Conservation (phyloP, 2,888 invertebrate genomes). For the Andricus quercusramuli region DNA sequence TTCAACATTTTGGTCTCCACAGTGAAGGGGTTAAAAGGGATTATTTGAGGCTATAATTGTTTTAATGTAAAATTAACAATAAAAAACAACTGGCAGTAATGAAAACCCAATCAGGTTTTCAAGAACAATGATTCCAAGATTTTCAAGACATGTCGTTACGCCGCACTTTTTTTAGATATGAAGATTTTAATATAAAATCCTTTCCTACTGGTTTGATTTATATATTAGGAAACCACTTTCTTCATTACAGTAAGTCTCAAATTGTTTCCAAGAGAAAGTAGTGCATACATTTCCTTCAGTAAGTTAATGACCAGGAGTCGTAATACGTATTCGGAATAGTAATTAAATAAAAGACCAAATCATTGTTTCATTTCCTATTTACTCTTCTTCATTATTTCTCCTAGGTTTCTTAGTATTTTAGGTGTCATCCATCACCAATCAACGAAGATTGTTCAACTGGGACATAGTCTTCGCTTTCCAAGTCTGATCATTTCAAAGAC, state of each 20-base stretch:
- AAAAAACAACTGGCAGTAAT: too few relatives aligned
- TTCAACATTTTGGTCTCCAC: too few relatives aligned
- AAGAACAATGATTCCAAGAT: too few relatives aligned
- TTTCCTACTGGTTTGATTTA: neutral
- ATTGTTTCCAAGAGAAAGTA: slow-evolving; percentile 18
- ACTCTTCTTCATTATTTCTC: neutral
- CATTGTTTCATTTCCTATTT: slow-evolving; percentile 15
- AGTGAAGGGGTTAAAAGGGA: too few relatives aligned
- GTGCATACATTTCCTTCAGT: slow-evolving; percentile 13
- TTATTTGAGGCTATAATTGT: too few relatives aligned
- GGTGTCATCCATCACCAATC: slow-evolving; percentile 6
- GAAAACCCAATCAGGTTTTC: too few relatives aligned
- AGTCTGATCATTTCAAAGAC: neutral
- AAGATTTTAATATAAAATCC: too few relatives aligned
- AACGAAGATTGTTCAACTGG: slow-evolving; percentile 1
- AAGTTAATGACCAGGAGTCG: slow-evolving; percentile 12
- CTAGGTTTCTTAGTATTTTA: neutral
- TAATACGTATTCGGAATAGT: slow-evolving; percentile 10
- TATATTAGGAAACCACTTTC: neutral
- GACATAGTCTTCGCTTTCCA: slow-evolving; percentile 25
- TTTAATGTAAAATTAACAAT: too few relatives aligned
- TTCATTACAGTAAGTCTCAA: neutral
- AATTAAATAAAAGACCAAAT: neutral
- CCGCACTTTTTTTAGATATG: too few relatives aligned
- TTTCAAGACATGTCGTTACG: too few relatives aligned